A percentile compares a stretch with the other conserved stretches of the same genome.
phyloP scores from a whole-genome alignment of 2,113 vertebrate genomes.

The Bucco capensis region DNA sequence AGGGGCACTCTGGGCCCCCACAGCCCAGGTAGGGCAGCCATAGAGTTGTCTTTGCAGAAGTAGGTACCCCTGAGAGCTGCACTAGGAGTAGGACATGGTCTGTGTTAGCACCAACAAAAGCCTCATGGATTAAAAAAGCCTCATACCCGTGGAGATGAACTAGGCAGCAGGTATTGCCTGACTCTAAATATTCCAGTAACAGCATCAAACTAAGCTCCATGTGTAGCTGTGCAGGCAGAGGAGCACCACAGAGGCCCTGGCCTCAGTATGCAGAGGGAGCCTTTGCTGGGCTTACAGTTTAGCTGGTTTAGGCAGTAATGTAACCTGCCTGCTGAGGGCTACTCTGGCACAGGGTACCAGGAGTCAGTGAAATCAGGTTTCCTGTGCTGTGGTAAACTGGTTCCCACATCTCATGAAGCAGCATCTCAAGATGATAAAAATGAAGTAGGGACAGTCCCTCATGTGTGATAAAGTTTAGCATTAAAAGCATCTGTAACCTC shows the following conservation, averaged over 20 bases:
- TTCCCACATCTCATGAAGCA: not conserved
- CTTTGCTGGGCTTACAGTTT: too few species aligned
- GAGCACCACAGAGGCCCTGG: too few species aligned
- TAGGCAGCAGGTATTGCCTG: not conserved
- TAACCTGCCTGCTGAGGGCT: too few species aligned
- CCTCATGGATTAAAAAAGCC: rapidly evolving
- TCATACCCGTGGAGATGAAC: not conserved
- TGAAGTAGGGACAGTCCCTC: not conserved
- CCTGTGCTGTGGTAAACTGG: not conserved
- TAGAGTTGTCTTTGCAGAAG: not conserved
- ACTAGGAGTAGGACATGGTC: rapidly evolving
- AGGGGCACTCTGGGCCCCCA: rapidly evolving
- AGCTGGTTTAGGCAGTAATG: not conserved
- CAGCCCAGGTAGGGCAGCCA: too few species aligned
- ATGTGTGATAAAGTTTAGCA: too few species aligned
- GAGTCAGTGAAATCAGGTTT: not conserved
- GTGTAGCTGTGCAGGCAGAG: not conserved
- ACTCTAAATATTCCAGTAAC: too few species aligned
- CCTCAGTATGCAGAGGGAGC: rapidly evolving
- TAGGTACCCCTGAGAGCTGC: not conserved
- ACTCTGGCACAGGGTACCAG: not conserved
- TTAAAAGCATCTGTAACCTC: not conserved
- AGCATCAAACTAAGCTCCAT: rapidly evolving
- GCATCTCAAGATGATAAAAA: too few species aligned
- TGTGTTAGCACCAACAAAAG: rapidly evolving